phyloP scores from a whole-genome alignment of 2,113 vertebrate species.

The Chionis minor region DNA sequence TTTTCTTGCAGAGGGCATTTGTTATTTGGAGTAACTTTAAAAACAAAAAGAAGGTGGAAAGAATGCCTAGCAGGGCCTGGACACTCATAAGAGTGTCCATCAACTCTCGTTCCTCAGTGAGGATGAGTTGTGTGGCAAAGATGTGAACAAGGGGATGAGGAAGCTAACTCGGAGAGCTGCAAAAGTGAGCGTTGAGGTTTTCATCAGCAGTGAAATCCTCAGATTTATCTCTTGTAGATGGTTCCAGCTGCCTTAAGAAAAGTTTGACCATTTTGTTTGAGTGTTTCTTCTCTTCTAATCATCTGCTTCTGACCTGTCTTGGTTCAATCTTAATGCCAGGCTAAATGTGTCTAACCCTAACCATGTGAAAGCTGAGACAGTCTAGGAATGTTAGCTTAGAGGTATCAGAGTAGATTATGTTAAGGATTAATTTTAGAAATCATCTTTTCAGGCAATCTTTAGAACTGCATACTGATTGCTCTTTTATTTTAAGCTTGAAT shows the following conservation, averaged over 20 bases:
- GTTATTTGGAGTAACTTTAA: background rate
- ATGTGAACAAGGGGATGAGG: background rate
- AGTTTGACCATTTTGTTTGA: background rate
- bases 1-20: background rate
- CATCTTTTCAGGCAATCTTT: constrained; percentile 17
- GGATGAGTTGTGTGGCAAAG: background rate
- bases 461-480: constrained; percentile 42
- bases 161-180: background rate
- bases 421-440: constrained; percentile 53
- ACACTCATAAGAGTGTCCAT: background rate
- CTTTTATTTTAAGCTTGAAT: constrained; percentile 47
- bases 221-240: background rate
- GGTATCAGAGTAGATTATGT: constrained; percentile 16
- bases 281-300: background rate
- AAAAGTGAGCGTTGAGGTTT: background rate
- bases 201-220: background rate
- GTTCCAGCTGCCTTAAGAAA: background rate
- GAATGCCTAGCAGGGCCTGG: background rate
- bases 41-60: background rate
- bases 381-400: constrained; percentile 24
- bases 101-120: background rate
- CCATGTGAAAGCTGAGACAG: background rate
- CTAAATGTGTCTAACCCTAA: background rate
- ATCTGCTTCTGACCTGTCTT: background rate
- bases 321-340: background rate